phyloP scores from a whole-genome alignment of 2,113 vertebrate genomes.

The Thamnophis sirtalis region DNA sequence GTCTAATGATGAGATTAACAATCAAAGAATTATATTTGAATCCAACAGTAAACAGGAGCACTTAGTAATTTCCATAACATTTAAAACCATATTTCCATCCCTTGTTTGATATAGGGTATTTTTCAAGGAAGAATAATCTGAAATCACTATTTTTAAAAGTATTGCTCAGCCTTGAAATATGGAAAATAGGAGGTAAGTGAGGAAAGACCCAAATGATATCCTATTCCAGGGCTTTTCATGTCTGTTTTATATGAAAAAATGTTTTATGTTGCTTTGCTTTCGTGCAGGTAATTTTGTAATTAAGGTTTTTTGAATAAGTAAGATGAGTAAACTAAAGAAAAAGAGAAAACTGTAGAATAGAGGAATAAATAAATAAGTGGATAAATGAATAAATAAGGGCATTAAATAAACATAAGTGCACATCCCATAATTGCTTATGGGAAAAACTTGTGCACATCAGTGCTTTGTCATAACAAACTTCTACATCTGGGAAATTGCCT shows the following conservation, averaged over 20 bases:
- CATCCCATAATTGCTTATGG: background rate
- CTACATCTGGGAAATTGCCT: background rate
- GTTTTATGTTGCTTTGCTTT: background rate
- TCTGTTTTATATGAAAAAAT: background rate
- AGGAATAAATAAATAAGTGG: background rate
- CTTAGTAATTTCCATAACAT: background rate
- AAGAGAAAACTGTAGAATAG: background rate
- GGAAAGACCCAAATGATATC: background rate
- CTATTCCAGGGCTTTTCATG: background rate
- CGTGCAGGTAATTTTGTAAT: background rate
- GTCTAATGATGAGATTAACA: conserved; percentile 23
- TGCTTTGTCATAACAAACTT: background rate
- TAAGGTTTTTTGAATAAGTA: background rate
- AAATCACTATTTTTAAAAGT: background rate
- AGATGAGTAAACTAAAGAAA: background rate
- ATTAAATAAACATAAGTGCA: background rate
- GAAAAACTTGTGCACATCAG: background rate
- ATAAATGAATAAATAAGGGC: background rate
- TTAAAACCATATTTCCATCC: background rate
- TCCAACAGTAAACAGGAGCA: conserved; percentile 23
- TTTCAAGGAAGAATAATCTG: background rate
- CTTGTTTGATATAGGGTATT: background rate
- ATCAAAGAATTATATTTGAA: conserved; percentile 33
- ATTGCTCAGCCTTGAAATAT: background rate
- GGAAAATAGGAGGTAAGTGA: background rate